Evolutionary conservation across 2,797 vertebrate species (phyloP), one percentile per base, ranked within the genome.

Genomic region (Nyctalus aviator): DNA sequence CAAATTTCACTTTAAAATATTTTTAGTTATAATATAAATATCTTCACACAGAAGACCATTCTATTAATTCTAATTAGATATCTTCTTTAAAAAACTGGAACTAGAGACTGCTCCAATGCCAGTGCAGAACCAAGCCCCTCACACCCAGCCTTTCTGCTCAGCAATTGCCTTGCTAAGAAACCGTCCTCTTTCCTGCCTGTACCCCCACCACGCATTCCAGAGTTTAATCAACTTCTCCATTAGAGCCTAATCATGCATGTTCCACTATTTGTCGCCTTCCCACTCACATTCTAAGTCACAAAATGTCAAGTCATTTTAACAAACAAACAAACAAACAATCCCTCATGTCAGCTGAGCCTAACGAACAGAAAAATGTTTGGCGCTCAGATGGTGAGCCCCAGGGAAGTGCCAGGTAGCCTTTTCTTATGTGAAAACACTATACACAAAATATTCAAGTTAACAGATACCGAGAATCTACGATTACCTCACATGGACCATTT

Each of bases 51-150:
- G 35, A 53, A 53, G 14, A 55, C 64, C 86, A 64, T 86, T 91
- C 89, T 95, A 84, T 84, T 75, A 68, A 93, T 69, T 66, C 14
- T 79, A 88, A 93, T 85, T 76, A 85, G 50, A 30, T 46, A 41
- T 53, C 21, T 55, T 32, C 27, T 48, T 75, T 50, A 23, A 5
- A 64, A 64, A 59, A 21, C 15, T 89, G 50, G 59, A 64, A 35
- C 11, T 57, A 92, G n/a, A 82, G 53, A 50, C 3, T 13, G 18
- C 25, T 87, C 78, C 18, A 48, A 1, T 4, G 8, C 0, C 75
- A 72, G 7, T 9, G 35, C 44, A 69, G 71, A 90, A 55, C 25
- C 25, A 76, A 66, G 50, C 12, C 15, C 44, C 23, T 50, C 25
- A 20, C 55, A 1, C 6, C n/a, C 32, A 32, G 11, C 1, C n/a